A percentile compares a stretch with the other conserved stretches of the same genome.
These are phyloP conservation scores for Falco punctatus DNA, from an alignment of 2,113 vertebrate species.

Conservation along the genomic window DNA sequence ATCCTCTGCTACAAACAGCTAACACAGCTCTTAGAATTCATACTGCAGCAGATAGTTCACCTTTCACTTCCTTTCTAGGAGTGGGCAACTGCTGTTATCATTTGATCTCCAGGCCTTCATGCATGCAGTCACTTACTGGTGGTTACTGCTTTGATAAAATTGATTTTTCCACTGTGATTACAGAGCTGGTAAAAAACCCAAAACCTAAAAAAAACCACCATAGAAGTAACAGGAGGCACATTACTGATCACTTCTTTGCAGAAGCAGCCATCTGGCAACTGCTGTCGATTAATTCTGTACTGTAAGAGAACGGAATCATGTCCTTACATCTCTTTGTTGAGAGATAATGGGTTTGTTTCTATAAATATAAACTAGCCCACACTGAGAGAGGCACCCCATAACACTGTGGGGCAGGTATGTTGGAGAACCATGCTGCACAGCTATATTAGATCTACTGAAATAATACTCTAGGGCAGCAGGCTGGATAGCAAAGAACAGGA, in stretches of 20 bases:
- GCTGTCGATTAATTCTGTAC: neutral
- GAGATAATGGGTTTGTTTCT: neutral
- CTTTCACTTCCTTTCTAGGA: constrained; percentile 14
- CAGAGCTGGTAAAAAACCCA: neutral
- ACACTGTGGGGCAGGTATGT: neutral
- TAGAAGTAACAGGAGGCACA: neutral
- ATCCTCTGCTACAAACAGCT: neutral
- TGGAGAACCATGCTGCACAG: neutral
- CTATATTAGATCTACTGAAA: neutral
- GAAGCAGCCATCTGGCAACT: neutral
- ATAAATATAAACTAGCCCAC: neutral
- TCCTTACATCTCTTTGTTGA: neutral
- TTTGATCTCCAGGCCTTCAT: neutral
- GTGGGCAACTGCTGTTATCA: neutral
- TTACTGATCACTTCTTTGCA: neutral
- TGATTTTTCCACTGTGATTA: constrained; percentile 49
- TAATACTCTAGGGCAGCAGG: neutral
- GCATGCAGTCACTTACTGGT: neutral
- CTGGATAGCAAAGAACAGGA: neutral
- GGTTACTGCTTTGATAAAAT: neutral
- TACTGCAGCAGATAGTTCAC: neutral
- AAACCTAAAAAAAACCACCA: too few relatives aligned
- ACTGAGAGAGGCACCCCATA: neutral
- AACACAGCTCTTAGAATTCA: neutral
- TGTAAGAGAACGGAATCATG: neutral